Conservation (phyloP, 2,888 invertebrate species). For the Phaedon cochleariae region DNA sequence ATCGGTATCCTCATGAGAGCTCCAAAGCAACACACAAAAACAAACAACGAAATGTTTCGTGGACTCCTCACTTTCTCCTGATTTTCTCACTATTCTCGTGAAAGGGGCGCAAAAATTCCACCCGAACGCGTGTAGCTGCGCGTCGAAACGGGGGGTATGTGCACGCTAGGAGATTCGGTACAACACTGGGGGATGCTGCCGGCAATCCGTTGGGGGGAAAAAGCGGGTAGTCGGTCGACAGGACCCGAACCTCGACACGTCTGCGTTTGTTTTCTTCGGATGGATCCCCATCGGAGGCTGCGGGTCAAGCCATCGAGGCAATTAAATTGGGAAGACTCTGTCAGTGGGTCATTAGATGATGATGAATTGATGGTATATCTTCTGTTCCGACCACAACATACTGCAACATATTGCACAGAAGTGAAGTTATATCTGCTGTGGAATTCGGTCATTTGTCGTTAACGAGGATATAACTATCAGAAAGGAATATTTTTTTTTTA, state of each 20-base stretch:
- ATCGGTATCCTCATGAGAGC: too few relatives aligned
- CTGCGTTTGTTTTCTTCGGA: slow-evolving; percentile 39
- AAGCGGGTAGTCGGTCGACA: slow-evolving; percentile 41
- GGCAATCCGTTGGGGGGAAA: slow-evolving; percentile 38
- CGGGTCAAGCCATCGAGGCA: neutral
- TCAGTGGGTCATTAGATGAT: neutral
- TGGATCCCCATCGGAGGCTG: neutral
- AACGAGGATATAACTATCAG: too few relatives aligned
- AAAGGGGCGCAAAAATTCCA: neutral
- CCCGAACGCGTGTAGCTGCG: neutral
- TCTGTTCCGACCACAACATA: too few relatives aligned
- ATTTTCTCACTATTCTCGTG: neutral
- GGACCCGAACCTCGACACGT: slow-evolving; percentile 45
- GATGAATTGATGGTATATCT: too few relatives aligned
- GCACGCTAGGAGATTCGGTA: slow-evolving; percentile 28
- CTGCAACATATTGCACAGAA: too few relatives aligned
- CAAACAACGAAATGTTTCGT: neutral
- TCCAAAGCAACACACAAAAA: slow-evolving; percentile 5
- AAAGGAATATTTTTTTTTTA: too few relatives aligned
- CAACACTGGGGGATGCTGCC: slow-evolving; percentile 42
- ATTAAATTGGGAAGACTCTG: neutral
- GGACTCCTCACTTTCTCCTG: neutral
- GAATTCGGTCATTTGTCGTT: too few relatives aligned
- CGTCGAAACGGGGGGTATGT: neutral
- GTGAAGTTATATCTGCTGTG: too few relatives aligned